These are phyloP conservation scores for Drosophila multiciliata DNA, from an alignment of 2,888 invertebrate species.

Conservation along the genomic window DNA sequence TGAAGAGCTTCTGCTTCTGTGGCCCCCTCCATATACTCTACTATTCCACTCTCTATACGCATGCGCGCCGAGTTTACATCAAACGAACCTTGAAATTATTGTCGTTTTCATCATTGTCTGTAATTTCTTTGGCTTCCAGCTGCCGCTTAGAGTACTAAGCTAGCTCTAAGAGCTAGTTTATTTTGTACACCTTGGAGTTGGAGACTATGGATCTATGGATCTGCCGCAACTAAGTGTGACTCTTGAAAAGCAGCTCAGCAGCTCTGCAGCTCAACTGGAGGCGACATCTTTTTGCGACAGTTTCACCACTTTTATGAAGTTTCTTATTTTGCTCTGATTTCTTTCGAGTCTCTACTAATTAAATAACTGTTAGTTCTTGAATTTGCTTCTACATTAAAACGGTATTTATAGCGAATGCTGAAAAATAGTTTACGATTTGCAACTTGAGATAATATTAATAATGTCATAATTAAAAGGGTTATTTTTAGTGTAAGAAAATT, in stretches of 20 bases:
- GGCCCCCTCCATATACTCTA: background rate
- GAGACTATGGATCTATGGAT: conserved; percentile 21
- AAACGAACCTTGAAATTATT: conserved; percentile 84
- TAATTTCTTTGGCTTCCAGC: conserved; percentile 62
- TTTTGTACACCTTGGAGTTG: conserved; percentile 25
- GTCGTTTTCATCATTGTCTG: conserved; percentile 83
- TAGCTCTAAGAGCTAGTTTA: conserved; percentile 15
- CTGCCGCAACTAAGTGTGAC: conserved; percentile 69
- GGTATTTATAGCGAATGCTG: conserved; percentile 36
- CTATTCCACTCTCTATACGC: conserved; percentile 54
- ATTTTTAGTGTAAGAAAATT: background rate
- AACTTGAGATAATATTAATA: conserved; percentile 18
- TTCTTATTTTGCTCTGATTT: conserved; percentile 71
- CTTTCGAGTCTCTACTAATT: conserved; percentile 69
- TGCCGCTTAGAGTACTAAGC: conserved; percentile 26
- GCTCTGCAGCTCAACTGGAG: conserved; percentile 32
- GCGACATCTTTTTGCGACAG: conserved; percentile 58
- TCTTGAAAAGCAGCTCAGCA: conserved; percentile 36
- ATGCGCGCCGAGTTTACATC: conserved; percentile 77
- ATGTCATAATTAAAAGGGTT: background rate
- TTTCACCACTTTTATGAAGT: conserved; percentile 56
- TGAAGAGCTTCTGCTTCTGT: conserved; percentile 28
- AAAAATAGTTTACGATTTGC: conserved; percentile 33
- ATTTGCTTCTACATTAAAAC: conserved; percentile 46
- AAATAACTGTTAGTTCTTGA: conserved; percentile 72